Evolutionary conservation across 2,113 vertebrate genomes (phyloP).

Genomic region (Columbina picui): DNA sequence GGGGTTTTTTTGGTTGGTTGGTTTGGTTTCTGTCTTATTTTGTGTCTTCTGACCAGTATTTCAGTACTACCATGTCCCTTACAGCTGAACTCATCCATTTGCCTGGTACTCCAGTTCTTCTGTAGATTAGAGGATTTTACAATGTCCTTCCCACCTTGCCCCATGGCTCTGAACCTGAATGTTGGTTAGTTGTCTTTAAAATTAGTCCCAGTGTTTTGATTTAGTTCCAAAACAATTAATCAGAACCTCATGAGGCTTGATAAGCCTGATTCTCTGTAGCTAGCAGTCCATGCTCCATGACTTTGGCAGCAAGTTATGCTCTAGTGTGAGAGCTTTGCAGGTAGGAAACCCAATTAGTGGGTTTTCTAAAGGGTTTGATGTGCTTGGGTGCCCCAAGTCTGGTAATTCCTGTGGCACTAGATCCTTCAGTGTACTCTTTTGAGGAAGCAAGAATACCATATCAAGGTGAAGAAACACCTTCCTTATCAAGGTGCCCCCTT

Average conservation of each 20-base stretch:
- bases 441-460: background rate
- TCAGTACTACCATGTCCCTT: background rate
- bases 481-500: background rate
- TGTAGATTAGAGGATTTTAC: background rate
- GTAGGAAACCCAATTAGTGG: slow-evolving; percentile 4
- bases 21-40: no score
- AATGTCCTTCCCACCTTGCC: background rate
- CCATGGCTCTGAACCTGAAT: background rate
- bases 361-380: slow-evolving; percentile 7
- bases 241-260: background rate
- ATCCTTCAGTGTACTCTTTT: background rate
- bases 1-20: no score
- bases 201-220: background rate
- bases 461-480: background rate
- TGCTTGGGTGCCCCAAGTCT: background rate
- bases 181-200: background rate
- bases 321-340: background rate
- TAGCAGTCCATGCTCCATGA: background rate
- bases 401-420: background rate
- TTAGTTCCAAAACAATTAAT: background rate
- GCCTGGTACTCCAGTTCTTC: background rate
- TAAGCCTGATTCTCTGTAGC: background rate
- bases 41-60: background rate
- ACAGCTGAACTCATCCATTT: background rate
- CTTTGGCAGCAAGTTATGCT: background rate